A percentile compares a stretch with the other conserved stretches of the same genome.
These are phyloP conservation scores for Chelonia mydas DNA, from an alignment of 2,797 vertebrate genomes.

Conservation along the genomic window DNA sequence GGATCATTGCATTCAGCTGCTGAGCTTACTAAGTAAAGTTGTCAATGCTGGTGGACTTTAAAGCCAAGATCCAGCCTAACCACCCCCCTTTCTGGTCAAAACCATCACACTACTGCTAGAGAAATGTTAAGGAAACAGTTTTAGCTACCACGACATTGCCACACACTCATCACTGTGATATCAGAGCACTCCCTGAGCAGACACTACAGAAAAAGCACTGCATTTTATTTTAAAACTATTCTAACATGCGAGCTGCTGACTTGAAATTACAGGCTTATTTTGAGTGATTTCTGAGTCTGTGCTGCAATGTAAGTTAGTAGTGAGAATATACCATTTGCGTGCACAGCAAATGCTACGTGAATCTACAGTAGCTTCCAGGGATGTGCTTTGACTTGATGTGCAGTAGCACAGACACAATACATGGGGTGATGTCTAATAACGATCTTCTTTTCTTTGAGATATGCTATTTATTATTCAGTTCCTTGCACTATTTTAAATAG, in stretches of 20 bases:
- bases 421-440: background rate
- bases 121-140: too few relatives aligned
- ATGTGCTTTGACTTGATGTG: accelerated
- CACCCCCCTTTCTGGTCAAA: background rate
- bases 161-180: too few relatives aligned
- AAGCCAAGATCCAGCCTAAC: background rate
- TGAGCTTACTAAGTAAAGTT: background rate
- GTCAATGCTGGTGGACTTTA: background rate
- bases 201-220: background rate
- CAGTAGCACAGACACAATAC: background rate
- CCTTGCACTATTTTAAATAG: slow-evolving; percentile 13
- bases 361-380: background rate
- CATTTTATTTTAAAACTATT: background rate
- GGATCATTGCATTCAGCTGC: background rate
- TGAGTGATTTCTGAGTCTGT: background rate
- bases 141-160: too few relatives aligned
- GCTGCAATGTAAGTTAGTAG: background rate
- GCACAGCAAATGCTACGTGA: too few relatives aligned
- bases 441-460: too few relatives aligned
- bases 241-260: background rate
- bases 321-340: background rate
- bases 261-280: background rate
- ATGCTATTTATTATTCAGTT: background rate
- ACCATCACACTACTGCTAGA: background rate
- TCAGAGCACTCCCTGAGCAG: too few relatives aligned